A percentile compares a stretch with the other conserved stretches of the same genome.
phyloP scores from a whole-genome alignment of 2,113 vertebrate species.

The Pollimyrus isidori region DNA sequence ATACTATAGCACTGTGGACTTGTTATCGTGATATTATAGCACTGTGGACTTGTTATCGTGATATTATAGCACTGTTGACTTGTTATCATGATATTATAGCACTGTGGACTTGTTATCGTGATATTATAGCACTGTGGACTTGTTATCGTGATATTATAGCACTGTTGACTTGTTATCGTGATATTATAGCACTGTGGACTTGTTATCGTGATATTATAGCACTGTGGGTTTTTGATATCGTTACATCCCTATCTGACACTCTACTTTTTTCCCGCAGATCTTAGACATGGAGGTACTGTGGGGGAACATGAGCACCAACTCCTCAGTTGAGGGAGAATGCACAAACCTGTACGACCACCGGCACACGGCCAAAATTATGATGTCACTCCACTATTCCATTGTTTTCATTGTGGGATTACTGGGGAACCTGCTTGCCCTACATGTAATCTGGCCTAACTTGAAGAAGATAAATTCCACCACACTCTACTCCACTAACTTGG shows the following conservation, averaged over 20 bases:
- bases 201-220: not conserved
- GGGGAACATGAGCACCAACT: slow-evolving; percentile 19
- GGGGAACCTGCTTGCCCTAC: slow-evolving; percentile 79
- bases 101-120: not conserved
- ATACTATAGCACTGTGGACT: not conserved
- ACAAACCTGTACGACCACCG: slow-evolving; percentile 74
- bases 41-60: too few relatives aligned
- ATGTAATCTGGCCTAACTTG: slow-evolving; percentile 79
- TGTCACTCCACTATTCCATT: slow-evolving; percentile 71
- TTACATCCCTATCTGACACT: not conserved
- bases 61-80: not conserved
- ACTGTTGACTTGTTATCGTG: not conserved
- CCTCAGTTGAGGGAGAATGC: slow-evolving; percentile 37
- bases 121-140: not conserved
- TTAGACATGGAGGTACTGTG: slow-evolving; percentile 23
- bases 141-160: not conserved
- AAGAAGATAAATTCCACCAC: slow-evolving; percentile 97
- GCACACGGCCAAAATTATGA: slow-evolving; percentile 62
- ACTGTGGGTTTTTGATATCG: not conserved
- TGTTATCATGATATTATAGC: too few relatives aligned
- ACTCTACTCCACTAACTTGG: slow-evolving; percentile 86
- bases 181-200: too few relatives aligned
- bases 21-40: too few relatives aligned
- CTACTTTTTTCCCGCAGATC: not conserved
- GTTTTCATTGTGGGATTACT: slow-evolving; percentile 75